Evolutionary conservation across 2,797 vertebrate genomes (phyloP).

Genomic region (Phoebastria nigripes): DNA sequence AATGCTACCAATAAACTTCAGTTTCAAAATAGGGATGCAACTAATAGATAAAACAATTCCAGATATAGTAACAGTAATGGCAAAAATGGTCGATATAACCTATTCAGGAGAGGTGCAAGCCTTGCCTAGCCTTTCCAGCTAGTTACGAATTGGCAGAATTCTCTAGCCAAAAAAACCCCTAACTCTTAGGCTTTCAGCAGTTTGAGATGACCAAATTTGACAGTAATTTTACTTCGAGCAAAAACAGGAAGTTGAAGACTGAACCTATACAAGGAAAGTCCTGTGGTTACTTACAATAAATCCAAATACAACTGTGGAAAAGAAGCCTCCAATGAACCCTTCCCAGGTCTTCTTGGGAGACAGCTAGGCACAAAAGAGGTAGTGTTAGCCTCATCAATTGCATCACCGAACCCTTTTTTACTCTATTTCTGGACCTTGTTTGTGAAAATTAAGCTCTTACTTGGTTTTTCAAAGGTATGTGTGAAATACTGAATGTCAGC

Average conservation of each 20-base stretch:
- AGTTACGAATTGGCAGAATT: neutral
- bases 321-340: slow-evolving; percentile 97
- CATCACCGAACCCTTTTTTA: neutral
- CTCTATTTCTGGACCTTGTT: neutral
- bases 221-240: neutral
- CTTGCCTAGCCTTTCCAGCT: neutral
- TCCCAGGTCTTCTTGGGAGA: slow-evolving; percentile 99
- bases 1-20: neutral
- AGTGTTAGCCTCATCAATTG: neutral
- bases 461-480: neutral
- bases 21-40: neutral
- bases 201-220: neutral
- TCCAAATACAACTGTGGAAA: slow-evolving; percentile 91
- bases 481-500: neutral
- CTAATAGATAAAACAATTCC: neutral
- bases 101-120: neutral
- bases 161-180: neutral
- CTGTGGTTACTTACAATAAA: slow-evolving; percentile 86
- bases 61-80: neutral
- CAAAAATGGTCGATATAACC: neutral
- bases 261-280: neutral
- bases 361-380: slow-evolving; percentile 75
- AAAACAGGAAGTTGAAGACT: neutral
- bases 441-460: neutral
- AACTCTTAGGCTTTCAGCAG: neutral